Evolutionary conservation across 2,888 invertebrate species (phyloP).

Genomic region (Byasa hedistus): DNA sequence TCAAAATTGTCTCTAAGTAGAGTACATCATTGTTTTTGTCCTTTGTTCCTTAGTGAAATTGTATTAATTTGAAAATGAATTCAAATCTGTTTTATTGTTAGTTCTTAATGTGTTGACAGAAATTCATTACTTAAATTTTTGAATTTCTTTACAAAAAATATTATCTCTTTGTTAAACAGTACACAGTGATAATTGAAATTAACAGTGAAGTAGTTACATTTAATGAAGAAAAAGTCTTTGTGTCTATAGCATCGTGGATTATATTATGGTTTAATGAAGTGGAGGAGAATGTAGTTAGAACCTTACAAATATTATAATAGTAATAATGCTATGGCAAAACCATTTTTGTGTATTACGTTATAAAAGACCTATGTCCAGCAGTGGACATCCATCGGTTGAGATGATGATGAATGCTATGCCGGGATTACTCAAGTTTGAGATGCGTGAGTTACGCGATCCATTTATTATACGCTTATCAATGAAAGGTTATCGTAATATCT

Average conservation of each 20-base stretch:
- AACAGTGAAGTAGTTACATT: constrained; percentile 1
- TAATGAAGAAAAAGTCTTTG: constrained; percentile 11
- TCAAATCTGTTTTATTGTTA: constrained; percentile 13
- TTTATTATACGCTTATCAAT: constrained; percentile 30
- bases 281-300: constrained; percentile 12
- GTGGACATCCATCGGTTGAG: neutral
- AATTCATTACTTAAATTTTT: constrained; percentile 16
- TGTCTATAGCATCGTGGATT: constrained; percentile 12
- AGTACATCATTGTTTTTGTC: constrained; percentile 33
- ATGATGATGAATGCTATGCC: constrained; percentile 33
- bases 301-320: constrained; percentile 31
- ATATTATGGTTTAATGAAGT: constrained; percentile 11
- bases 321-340: too few species aligned
- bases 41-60: constrained; percentile 29
- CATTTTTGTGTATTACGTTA: too few species aligned
- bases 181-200: constrained; percentile 4
- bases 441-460: constrained; percentile 28
- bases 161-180: constrained; percentile 8
- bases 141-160: constrained; percentile 7
- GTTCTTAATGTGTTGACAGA: constrained; percentile 12
- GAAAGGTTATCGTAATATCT: constrained; percentile 32
- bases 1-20: constrained; percentile 44
- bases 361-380: too few species aligned
- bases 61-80: constrained; percentile 26
- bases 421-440: constrained; percentile 36